Conservation (phyloP, 2,888 invertebrate species). For the Salticus scenicus region DNA sequence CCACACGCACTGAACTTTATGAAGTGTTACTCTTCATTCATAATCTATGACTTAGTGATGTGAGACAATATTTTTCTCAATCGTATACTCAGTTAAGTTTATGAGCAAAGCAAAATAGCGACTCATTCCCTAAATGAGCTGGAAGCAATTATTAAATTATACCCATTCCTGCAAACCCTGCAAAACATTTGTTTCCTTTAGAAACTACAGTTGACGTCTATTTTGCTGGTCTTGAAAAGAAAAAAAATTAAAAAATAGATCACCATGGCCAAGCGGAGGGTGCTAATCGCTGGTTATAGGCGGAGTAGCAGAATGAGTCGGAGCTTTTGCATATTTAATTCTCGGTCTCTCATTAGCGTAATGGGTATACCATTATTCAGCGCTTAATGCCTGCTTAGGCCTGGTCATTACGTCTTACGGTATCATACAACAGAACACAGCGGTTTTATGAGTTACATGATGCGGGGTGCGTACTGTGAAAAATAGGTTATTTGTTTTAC, state of each 20-base stretch:
- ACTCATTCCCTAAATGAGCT: background rate
- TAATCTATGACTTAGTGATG: background rate
- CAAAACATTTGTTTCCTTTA: slow-evolving; percentile 50
- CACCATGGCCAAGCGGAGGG: slow-evolving; percentile 36
- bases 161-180: slow-evolving; percentile 19
- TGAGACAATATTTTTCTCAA: background rate
- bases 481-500: background rate
- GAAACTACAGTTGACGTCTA: slow-evolving; percentile 24
- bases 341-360: slow-evolving; percentile 57
- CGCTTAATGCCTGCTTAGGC: slow-evolving; percentile 58
- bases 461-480: background rate
- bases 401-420: slow-evolving; percentile 40
- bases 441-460: background rate
- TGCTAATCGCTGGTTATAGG: slow-evolving; percentile 66
- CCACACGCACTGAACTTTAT: background rate
- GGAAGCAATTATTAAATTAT: slow-evolving; percentile 51
- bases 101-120: background rate
- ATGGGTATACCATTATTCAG: slow-evolving; percentile 63
- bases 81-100: background rate
- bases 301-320: slow-evolving; percentile 24
- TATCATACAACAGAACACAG: slow-evolving; percentile 24
- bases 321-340: slow-evolving; percentile 69
- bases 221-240: slow-evolving; percentile 16
- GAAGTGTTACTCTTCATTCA: background rate
- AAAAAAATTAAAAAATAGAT: background rate